Evolutionary conservation across 2,797 vertebrate species (phyloP).

Genomic region (Potorous gilbertii): DNA sequence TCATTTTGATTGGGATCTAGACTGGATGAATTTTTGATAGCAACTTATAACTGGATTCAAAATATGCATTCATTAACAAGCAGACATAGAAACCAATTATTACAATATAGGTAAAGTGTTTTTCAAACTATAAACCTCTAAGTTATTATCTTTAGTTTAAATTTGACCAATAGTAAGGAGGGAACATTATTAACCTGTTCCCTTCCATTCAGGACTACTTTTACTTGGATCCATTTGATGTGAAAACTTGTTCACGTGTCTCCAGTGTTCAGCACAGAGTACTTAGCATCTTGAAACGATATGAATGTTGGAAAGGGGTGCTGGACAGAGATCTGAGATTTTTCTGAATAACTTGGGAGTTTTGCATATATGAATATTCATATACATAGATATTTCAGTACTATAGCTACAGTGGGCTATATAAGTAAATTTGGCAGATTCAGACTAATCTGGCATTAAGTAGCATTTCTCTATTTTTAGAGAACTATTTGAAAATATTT

Average conservation of each 20-base stretch:
- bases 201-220: not conserved
- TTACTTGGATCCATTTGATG: not conserved
- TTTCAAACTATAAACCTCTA: not conserved
- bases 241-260: not conserved
- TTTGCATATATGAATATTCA: not conserved
- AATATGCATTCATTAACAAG: not conserved
- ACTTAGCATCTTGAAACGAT: not conserved
- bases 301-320: not conserved
- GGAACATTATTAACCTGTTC: not conserved
- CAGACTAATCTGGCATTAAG: not conserved
- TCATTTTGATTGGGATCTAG: not conserved
- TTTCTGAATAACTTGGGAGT: not conserved
- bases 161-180: not conserved
- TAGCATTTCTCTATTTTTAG: rapidly evolving
- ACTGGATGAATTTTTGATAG: not conserved
- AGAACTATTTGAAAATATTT: not conserved
- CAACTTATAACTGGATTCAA: slow-evolving; percentile 32
- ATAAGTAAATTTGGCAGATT: not conserved
- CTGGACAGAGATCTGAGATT: not conserved
- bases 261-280: not conserved
- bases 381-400: not conserved
- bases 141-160: not conserved
- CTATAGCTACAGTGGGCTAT: not conserved
- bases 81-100: not conserved
- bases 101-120: not conserved